Percentiles rank a stretch among this genome's conserved stretches.
Evolutionary conservation across 2,113 vertebrate genomes (phyloP).

Genomic region (Hystrix brachyura): DNA sequence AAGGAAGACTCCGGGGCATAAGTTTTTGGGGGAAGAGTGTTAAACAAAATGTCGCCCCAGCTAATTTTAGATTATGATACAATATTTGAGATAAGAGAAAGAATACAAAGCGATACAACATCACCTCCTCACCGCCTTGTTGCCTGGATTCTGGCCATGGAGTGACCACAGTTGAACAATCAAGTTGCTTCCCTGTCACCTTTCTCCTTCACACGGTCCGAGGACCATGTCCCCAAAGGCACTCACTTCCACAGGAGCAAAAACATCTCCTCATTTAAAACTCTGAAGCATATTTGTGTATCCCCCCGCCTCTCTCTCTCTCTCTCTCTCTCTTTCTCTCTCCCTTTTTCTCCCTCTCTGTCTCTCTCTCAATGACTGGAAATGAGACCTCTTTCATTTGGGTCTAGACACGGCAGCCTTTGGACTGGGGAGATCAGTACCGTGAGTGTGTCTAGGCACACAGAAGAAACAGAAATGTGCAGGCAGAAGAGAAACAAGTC

Average conservation of each 20-base stretch:
- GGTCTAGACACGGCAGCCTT: fast-evolving
- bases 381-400: not conserved
- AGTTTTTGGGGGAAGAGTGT: not conserved
- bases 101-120: fast-evolving
- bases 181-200: fast-evolving
- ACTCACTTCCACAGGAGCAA: not conserved
- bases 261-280: not conserved
- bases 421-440: fast-evolving
- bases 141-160: fast-evolving
- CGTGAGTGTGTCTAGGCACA: fast-evolving
- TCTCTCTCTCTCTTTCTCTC: no score
- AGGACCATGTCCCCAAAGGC: fast-evolving
- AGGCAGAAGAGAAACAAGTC: fast-evolving
- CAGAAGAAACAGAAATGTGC: fast-evolving
- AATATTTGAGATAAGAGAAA: not conserved
- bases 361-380: not conserved
- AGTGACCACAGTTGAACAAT: not conserved
- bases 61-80: not conserved
- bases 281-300: not conserved
- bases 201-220: fast-evolving
- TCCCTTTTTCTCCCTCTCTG: no score
- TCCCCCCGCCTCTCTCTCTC: no score
- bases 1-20: fast-evolving
- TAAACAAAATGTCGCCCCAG: fast-evolving
- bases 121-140: no score